Evolutionary conservation across 2,113 vertebrate genomes (phyloP), one percentile per base, ranked within the genome.

Genomic region (Peucedramus taeniatus): DNA sequence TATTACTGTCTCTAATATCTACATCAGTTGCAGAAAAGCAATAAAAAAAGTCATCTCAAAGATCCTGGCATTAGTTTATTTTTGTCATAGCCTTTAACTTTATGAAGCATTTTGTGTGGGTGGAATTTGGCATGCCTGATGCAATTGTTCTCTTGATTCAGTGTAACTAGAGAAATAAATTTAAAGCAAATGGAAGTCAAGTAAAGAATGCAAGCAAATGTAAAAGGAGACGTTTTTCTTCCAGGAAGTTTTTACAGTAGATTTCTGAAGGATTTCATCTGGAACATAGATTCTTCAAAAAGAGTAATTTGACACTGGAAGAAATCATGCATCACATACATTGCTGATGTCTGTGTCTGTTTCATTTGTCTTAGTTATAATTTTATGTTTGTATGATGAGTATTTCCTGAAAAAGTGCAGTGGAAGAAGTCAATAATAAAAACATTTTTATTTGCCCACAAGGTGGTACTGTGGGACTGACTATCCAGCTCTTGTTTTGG

Each of bases 401-500:
- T 83, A 78, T 96, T 89, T 94, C 50, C 79, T 87, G 56, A 86
- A 87, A 76, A 19, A 72, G 11, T 80, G 53, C 56, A 27, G 44
- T 74, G n/a, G 47, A 59, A 76, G 37, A 89, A 94, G 72, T 74
- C 26, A 69, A 24, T n/a, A 50, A 13, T 10, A 68, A 94, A 44
- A 57, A 79, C 15, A 21, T 56, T 66, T 83, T 65, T 44, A 49
- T 83, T 95, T 97, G 80, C 44, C 97, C 98, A 98, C 97, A 97
- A 98, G 98, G 97, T 98, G 98, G 98, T 96, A 90, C 97, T 98
- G 96, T 98, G 97, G 97, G 94, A 98, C 97, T 97, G 97, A 39
- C 79, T 95, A 81, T 53, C 59, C 47, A 94, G 85, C 47, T 91
- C 61, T 83, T 44, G 22, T 35, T 83, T 45, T 42, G n/a, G n/a